Base-by-base conservation (phyloP, 2,888 invertebrate genomes). In the Papilio gigon region DNA sequence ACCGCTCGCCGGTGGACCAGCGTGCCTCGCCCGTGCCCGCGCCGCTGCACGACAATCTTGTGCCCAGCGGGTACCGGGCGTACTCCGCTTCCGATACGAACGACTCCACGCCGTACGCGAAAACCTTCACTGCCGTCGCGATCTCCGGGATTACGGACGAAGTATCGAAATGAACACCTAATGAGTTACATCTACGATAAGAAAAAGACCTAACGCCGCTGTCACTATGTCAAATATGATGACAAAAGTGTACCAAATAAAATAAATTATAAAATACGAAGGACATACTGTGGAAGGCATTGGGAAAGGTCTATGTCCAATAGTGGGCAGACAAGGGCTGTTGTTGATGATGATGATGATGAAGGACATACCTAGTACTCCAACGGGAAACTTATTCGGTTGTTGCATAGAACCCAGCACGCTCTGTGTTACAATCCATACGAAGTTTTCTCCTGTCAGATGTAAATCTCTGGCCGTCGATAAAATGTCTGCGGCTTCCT, bases 351-450 rank as follows among this genome's bases (percentile, higher is more conserved):
- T n/a, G n/a, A 20, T 35, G 4, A 56, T n/a, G 53, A 30, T 11
- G 27, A 17, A 53, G 5, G 9, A 91, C 94, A 90, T 84, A 97
- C 97, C 98, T 64, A 98, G 92, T 97, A 98, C 97, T 68, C 98
- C 98, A 35, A 97, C 95, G 0, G 98, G 98, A 86, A 98, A 98
- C 83, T 97, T 91, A 77, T 91, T 89, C 3, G 90, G 86, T 73
- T 87, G 89, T 70, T 96, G 95, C 80, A 95, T 93, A 76, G 96
- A 96, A 78, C 96, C 96, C 70, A 98, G 96, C 74, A 98, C 98
- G 82, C 97, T 97, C 86, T 98, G 98, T 62, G 98, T 98, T 22
- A 98, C 98, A 70, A 98, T 97, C 98, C 98, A 98, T 11, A 98
- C 97, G 87, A 98, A 98, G 86, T 98, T 98, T 87, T 98, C 97